Evolutionary conservation across 2,797 vertebrate species (phyloP), one percentile per base, ranked within the genome.

Genomic region (Ceryle rudis): DNA sequence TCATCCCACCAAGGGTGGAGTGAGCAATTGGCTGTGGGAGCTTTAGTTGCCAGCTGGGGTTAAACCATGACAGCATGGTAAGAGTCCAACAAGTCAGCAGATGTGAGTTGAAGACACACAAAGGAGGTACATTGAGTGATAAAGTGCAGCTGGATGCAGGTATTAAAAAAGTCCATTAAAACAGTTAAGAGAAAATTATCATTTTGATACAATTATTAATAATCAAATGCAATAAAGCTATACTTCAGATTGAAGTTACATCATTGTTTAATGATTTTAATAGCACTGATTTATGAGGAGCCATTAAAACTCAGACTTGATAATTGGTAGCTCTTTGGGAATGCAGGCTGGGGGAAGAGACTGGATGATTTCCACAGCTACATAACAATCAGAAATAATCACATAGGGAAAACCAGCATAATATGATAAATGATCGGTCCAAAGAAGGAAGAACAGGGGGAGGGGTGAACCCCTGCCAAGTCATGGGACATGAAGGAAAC

Each of bases 221-320:
- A 91, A 91, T 70, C 47, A 94, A 94, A 72, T 49, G 51, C 41
- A 93, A 90, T 80, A 86, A 54, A 80, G 20, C 18, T 61, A 39
- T 46, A 26, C n/a, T 73, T 86, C 39, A 21, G 39, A 41, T 46
- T 73, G 66, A 94, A 90, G 83, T 94, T 16, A 89, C 77, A 84
- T 89, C 73, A 89, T 35, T 77, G 26, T 57, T 52, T 84, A 85
- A 88, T 71, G 33, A 70, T 89, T 94, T 92, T 84, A 80, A 95
- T 74, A 42, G 71, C 44, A 86, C 29, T 94, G 88, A 95, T 91
- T 95, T 95, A 92, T 89, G 86, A 94, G 90, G 64, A 95, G 49
- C 0, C 1, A 33, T 67, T 91, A 83, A 91, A 93, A 88, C 37
- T 78, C 75, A 46, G 84, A 78, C 75, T 78, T 17, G 6, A 52